A percentile compares a stretch with the other conserved stretches of the same genome.
phyloP scores from a whole-genome alignment of 2,113 vertebrate species.

The Collichthys lucidus region DNA sequence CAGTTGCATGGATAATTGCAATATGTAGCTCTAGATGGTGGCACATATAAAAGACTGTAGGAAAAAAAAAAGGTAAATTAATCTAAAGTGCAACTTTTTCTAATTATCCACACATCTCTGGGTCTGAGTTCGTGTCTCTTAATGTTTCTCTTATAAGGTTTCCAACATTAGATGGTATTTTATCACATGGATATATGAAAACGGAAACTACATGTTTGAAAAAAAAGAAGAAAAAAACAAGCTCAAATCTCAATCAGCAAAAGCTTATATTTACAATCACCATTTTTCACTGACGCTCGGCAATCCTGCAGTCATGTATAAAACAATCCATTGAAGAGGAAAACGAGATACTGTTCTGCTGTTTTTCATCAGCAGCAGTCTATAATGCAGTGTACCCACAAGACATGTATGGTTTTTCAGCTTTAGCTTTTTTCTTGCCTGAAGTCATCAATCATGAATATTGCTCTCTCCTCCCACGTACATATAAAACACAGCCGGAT shows the following conservation, averaged over 20 bases:
- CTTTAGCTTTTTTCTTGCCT: conserved; percentile 20
- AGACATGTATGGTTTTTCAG: conserved; percentile 33
- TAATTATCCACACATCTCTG: background rate
- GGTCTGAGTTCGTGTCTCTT: background rate
- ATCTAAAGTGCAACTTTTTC: background rate
- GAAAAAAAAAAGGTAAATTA: background rate
- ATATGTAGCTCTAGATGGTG: background rate
- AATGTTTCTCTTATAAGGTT: background rate
- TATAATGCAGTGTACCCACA: conserved; percentile 33
- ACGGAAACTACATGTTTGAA: background rate
- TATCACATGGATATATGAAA: background rate
- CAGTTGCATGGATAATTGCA: conserved; percentile 39
- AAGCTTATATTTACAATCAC: background rate
- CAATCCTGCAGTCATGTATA: conserved; percentile 7
- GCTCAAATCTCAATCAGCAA: background rate
- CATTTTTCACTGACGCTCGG: conserved; percentile 5
- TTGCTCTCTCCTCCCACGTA: conserved; percentile 45
- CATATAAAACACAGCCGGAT: conserved; percentile 46
- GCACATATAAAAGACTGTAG: background rate
- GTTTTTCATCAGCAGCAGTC: conserved; percentile 26
- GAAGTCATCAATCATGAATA: conserved; percentile 68
- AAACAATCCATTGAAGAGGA: conserved; percentile 7
- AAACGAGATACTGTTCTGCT: conserved; percentile 2
- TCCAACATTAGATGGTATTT: background rate
- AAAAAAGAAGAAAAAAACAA: background rate